Evolutionary conservation across 2,888 invertebrate species (phyloP).

Genomic region (Acleris laterana): DNA sequence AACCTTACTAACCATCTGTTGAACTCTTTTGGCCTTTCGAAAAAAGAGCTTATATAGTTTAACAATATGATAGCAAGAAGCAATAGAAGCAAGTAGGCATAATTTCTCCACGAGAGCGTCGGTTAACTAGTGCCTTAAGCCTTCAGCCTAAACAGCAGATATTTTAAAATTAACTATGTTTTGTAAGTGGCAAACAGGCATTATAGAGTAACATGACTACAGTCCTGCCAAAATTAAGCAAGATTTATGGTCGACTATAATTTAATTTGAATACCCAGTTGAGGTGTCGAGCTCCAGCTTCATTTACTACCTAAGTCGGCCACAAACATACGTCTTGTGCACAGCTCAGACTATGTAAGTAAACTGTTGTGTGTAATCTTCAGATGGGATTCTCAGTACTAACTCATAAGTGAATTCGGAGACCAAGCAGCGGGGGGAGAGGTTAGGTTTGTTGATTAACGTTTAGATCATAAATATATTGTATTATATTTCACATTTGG

Average conservation of each 20-base stretch:
- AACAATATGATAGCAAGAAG: too few species aligned
- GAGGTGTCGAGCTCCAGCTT: slow-evolving; percentile 46
- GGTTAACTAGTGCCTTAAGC: too few species aligned
- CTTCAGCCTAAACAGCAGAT: too few species aligned
- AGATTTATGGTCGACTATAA: slow-evolving; percentile 50
- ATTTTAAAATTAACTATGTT: too few species aligned
- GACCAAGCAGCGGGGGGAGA: neutral
- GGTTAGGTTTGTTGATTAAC: too few species aligned
- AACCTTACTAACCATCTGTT: too few species aligned
- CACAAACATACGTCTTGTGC: slow-evolving; percentile 32
- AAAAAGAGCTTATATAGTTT: too few species aligned
- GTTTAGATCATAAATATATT: too few species aligned
- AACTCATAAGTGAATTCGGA: slow-evolving; percentile 14
- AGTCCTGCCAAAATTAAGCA: slow-evolving; percentile 47
- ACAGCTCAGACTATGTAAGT: slow-evolving; percentile 16
- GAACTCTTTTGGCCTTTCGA: too few species aligned
- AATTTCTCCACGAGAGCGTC: too few species aligned
- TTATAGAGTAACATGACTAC: neutral
- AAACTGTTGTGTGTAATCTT: slow-evolving; percentile 23
- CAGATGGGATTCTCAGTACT: slow-evolving; percentile 19
- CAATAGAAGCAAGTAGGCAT: too few species aligned
- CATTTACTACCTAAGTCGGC: slow-evolving; percentile 50
- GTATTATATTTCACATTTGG: too few species aligned
- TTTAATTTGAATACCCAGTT: slow-evolving; percentile 52
- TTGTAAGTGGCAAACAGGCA: neutral